Percentiles rank a stretch among this genome's conserved stretches.
Conservation (phyloP, 2,888 invertebrate species). For the Gandaritis pyraliata region DNA sequence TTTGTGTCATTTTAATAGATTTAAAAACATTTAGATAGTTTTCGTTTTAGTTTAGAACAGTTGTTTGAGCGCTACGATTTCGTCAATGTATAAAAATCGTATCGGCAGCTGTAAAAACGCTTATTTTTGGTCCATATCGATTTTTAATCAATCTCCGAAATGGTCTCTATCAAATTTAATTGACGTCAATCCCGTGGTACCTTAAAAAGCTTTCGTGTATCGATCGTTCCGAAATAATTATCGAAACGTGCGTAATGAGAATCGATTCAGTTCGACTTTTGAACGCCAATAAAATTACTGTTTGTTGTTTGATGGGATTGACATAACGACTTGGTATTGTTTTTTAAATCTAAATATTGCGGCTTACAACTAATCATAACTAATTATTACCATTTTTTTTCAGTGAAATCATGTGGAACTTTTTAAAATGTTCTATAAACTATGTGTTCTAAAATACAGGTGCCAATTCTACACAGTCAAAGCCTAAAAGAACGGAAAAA, state of each 20-base stretch:
- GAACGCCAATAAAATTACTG: slow-evolving; percentile 12
- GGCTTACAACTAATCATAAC: no score
- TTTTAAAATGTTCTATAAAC: not conserved
- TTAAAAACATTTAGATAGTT: no score
- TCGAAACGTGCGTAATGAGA: slow-evolving; percentile 39
- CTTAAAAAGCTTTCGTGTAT: slow-evolving; percentile 57
- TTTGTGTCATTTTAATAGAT: no score
- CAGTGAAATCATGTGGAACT: not conserved
- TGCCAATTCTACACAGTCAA: no score
- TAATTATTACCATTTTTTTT: no score
- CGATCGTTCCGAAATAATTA: slow-evolving; percentile 48
- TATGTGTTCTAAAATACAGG: no score
- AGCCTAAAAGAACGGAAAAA: no score
- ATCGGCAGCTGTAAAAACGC: slow-evolving; percentile 9
- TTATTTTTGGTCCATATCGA: slow-evolving; percentile 63
- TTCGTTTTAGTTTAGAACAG: no score
- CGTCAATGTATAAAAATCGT: not conserved
- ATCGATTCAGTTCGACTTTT: slow-evolving; percentile 23
- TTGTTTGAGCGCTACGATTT: not conserved
- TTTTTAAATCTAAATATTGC: no score
- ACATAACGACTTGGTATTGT: slow-evolving; percentile 13
- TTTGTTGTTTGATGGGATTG: slow-evolving; percentile 28
- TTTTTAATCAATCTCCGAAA: slow-evolving; percentile 75
- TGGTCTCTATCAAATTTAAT: slow-evolving; percentile 76
- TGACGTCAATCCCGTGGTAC: slow-evolving; percentile 69